Evolutionary conservation across 2,888 invertebrate species (phyloP).

Genomic region (Diarsia rubi): DNA sequence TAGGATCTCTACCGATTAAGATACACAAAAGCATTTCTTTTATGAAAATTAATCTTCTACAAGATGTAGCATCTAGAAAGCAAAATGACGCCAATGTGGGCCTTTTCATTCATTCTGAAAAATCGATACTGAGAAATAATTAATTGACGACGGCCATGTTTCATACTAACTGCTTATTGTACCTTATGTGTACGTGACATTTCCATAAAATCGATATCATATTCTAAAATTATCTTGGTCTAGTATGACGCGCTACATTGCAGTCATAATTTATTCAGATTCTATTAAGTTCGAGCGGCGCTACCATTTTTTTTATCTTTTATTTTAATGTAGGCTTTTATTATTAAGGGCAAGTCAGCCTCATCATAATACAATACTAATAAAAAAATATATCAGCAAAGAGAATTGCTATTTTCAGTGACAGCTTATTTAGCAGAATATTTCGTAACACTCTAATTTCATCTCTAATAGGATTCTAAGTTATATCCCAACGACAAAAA

Average conservation of each 20-base stretch:
- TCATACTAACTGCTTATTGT: neutral
- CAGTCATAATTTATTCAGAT: constrained; percentile 31
- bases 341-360: neutral
- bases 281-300: constrained; percentile 2
- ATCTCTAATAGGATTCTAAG: neutral
- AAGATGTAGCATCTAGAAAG: neutral
- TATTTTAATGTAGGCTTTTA: neutral
- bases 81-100: neutral
- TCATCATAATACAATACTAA: neutral
- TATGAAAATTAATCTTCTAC: neutral
- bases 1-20: neutral
- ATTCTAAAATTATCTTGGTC: constrained; percentile 11
- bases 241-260: neutral
- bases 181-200: constrained; percentile 14
- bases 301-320: neutral
- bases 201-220: constrained; percentile 12
- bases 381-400: too few species aligned
- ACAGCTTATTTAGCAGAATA: neutral
- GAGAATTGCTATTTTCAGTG: too few species aligned
- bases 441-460: constrained; percentile 1
- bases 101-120: constrained; percentile 1
- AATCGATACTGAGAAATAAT: constrained; percentile 1
- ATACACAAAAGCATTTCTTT: neutral
- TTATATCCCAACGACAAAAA: neutral
- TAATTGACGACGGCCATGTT: neutral